phyloP scores from a whole-genome alignment of 2,888 invertebrate species.

The Abrostola triplasia region DNA sequence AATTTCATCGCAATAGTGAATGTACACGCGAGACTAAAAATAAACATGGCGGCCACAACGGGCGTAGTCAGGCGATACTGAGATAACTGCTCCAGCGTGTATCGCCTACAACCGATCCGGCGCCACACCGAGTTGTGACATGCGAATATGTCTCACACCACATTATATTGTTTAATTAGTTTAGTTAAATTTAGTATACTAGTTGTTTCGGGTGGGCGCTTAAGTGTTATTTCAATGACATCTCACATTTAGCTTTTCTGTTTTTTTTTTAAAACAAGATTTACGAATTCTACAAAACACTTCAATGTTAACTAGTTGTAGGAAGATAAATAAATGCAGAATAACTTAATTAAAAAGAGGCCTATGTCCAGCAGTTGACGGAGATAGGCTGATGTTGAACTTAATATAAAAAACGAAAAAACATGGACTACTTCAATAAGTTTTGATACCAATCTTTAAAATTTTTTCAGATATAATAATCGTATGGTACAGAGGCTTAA shows the following conservation, averaged over 20 bases:
- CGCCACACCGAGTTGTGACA: conserved; percentile 72
- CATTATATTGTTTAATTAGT: conserved; percentile 72
- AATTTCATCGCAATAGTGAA: conserved; percentile 84
- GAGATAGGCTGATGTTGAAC: too few relatives aligned
- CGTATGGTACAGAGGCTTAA: too few relatives aligned
- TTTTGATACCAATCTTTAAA: too few relatives aligned
- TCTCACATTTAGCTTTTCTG: conserved; percentile 7
- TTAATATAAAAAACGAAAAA: too few relatives aligned
- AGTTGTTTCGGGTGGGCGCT: conserved; percentile 63
- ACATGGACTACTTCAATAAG: too few relatives aligned
- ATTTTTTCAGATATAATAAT: too few relatives aligned
- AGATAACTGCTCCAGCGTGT: conserved; percentile 79
- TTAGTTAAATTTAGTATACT: conserved; percentile 67
- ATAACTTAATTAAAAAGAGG: conserved; percentile 44
- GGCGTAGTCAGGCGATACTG: conserved; percentile 80
- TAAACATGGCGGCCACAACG: conserved; percentile 81
- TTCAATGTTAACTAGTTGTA: conserved; percentile 6
- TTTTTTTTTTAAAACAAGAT: conserved; percentile 12
- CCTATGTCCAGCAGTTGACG: too few relatives aligned
- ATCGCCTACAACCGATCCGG: conserved; percentile 68
- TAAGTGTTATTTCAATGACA: conserved; percentile 48
- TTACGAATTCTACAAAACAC: conserved; percentile 5
- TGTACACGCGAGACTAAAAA: conserved; percentile 84
- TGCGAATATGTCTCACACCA: conserved; percentile 67
- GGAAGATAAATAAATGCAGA: conserved; percentile 32